Base-by-base conservation (phyloP, 2,113 vertebrate genomes). In the Melanerpes formicivorus region DNA sequence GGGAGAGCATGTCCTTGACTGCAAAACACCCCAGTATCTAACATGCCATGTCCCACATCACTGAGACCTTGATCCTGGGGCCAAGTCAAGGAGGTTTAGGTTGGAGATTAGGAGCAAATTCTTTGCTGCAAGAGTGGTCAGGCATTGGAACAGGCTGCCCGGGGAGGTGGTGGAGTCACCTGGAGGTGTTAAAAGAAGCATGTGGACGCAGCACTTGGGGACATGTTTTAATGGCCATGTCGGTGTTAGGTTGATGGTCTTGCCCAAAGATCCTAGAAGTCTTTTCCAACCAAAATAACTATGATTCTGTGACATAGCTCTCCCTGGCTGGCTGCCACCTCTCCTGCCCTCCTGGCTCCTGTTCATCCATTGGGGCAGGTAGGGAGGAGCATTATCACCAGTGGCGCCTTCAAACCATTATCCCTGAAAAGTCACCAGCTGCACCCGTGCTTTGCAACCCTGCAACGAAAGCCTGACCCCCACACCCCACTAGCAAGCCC, bases 11-110 rank as follows among this genome's bases (percentile, higher is more conserved):
- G 30, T 62, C 40, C 62, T 34, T 52, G 34, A 26, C 42, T 16
- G 40, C 56, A 58, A 29, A 87, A 58, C 71, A 19, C 15, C 22
- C 19, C 2, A 23, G 30, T 0, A 1, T 21, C 21, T n/a, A 25
- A 11, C 34, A 3, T 0, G 3, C 6, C 3, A 0, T 17, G 29
- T 50, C 70, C 37, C 1, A 1, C n/a, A 58, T 50, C 22, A 6
- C n/a, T 0, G 0, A 18, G 70, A 66, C 18, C 17, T 23, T 29
- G 8, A 30, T 23, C 29, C 50, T 19, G 32, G 30, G 13, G 15
- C 27, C 42, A 34, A 66, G 55, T 29, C 34, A 7, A 58, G 34
- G 48, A 59, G 1, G 0, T 34, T 71, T 84, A 55, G 29, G n/a
- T 4, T 58, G 50, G 18, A 19, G 42, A 44, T 44, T 44, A 44